Evolutionary conservation across 2,113 vertebrate species (phyloP).

Genomic region (Pedionomus torquatus): DNA sequence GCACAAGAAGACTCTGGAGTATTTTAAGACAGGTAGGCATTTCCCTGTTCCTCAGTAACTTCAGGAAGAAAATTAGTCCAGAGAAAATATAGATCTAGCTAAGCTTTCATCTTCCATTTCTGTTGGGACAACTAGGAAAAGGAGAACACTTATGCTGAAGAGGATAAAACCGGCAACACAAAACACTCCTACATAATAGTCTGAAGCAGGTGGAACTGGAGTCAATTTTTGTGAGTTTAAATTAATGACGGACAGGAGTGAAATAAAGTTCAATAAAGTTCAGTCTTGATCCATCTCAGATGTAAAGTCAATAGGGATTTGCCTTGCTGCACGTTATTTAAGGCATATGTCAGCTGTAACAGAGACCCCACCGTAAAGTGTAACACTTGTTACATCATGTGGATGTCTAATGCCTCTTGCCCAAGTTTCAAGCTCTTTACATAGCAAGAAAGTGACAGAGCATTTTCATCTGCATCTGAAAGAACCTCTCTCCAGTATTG

Average conservation of each 20-base stretch:
- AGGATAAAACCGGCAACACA: not conserved
- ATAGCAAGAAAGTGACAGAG: not conserved
- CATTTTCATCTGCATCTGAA: not conserved
- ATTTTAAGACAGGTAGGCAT: not conserved
- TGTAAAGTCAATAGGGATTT: not conserved
- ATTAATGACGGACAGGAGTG: not conserved
- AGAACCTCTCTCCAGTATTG: not conserved
- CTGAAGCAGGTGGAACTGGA: not conserved
- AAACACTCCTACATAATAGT: not conserved
- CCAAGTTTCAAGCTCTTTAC: not conserved
- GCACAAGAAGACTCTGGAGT: not conserved
- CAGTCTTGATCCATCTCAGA: not conserved
- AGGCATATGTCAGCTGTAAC: not conserved
- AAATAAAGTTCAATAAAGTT: not conserved
- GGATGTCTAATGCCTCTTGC: not conserved
- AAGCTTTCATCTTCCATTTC: not conserved
- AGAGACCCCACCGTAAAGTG: not conserved
- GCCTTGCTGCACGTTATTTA: not conserved
- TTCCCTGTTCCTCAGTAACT: not conserved
- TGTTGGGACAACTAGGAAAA: not conserved
- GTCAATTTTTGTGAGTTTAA: not conserved
- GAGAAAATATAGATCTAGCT: not conserved
- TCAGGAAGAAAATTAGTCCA: not conserved
- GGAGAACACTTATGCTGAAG: not conserved
- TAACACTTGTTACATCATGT: not conserved